These are phyloP conservation scores for Cettia cetti DNA, from an alignment of 2,113 vertebrate genomes.

Conservation along the genomic window DNA sequence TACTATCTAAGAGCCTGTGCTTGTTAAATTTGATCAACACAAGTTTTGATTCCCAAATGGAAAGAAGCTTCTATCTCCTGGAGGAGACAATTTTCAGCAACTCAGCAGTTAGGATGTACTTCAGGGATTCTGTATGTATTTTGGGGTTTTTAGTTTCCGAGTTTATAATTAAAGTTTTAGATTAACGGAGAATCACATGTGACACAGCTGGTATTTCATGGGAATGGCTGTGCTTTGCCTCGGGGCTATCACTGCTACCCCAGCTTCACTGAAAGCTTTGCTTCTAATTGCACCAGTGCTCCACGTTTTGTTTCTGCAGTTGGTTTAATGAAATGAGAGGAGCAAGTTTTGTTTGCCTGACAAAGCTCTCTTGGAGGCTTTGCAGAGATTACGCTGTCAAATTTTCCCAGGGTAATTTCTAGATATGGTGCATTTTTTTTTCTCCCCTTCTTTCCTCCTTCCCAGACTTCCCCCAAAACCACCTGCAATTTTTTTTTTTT, in stretches of 20 bases:
- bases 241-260: background rate
- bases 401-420: background rate
- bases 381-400: background rate
- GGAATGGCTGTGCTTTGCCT: background rate
- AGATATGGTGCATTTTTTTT: background rate
- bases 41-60: background rate
- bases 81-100: background rate
- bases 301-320: background rate
- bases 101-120: background rate
- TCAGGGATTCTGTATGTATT: background rate
- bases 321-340: background rate
- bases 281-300: background rate
- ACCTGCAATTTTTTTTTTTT: background rate
- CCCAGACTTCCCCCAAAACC: background rate
- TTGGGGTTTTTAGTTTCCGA: background rate
- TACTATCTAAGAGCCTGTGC: rapidly evolving
- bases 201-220: background rate
- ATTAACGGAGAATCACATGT: background rate
- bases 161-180: background rate
- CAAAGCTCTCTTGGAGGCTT: background rate
- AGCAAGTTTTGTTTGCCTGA: background rate
- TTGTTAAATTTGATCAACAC: background rate
- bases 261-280: background rate
- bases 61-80: background rate
- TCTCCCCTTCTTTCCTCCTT: background rate